These are phyloP conservation scores for Platichthys stellatus DNA, from an alignment of 2,113 vertebrate genomes.

Conservation along the genomic window DNA sequence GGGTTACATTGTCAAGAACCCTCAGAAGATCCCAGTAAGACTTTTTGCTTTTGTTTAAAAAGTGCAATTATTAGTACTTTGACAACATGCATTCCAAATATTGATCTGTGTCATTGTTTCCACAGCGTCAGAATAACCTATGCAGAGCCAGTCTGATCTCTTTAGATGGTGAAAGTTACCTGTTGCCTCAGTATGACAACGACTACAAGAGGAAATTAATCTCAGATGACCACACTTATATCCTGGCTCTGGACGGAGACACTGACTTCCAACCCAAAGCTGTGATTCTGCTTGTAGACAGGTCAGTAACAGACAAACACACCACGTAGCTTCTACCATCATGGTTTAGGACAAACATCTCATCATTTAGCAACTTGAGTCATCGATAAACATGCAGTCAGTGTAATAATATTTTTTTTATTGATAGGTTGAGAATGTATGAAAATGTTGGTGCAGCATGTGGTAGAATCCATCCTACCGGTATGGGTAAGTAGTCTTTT, in stretches of 20 bases:
- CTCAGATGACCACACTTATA: conserved; percentile 81
- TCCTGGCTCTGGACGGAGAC: conserved; percentile 86
- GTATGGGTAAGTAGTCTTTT: conserved; percentile 79
- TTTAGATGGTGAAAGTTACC: conserved; percentile 70
- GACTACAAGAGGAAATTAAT: conserved; percentile 79
- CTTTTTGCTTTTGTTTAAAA: background rate
- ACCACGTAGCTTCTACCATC: background rate
- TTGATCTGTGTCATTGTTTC: background rate
- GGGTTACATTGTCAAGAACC: conserved; percentile 81
- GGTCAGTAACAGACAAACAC: conserved; percentile 37
- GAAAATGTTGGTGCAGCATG: conserved; percentile 84
- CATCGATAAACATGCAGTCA: background rate
- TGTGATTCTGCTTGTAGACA: conserved; percentile 83
- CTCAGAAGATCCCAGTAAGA: conserved; percentile 78
- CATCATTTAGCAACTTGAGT: background rate
- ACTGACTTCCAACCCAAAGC: conserved; percentile 86
- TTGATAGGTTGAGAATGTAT: conserved; percentile 82
- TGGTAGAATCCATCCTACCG: conserved; percentile 87
- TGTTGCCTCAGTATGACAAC: conserved; percentile 69
- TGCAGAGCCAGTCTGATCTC: conserved; percentile 77
- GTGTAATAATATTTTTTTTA: background rate
- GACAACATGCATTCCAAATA: background rate
- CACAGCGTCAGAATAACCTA: conserved; percentile 67
- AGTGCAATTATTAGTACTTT: background rate
- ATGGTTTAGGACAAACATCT: background rate